Percentiles rank a stretch among this genome's conserved stretches.
phyloP scores from a whole-genome alignment of 2,888 invertebrate species.

The Ochropacha duplaris region DNA sequence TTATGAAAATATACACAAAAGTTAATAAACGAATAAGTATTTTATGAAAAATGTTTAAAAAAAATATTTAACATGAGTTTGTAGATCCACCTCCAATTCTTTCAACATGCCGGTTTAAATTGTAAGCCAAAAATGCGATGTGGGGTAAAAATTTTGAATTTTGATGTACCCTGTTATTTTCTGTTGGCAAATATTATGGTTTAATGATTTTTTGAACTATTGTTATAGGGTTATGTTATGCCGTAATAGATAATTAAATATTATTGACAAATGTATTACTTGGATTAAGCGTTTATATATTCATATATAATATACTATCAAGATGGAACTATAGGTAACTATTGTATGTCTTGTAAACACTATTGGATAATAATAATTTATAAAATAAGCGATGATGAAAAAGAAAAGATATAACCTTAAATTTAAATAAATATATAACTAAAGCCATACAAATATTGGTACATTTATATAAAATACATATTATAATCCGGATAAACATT shows the following conservation, averaged over 20 bases:
- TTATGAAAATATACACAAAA: conserved; percentile 11
- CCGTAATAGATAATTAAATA: no score
- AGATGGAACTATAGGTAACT: no score
- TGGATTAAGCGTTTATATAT: no score
- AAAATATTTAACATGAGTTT: neutral
- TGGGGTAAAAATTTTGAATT: conserved; percentile 67
- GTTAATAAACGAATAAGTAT: conserved; percentile 7
- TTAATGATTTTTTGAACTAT: no score
- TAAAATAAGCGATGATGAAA: no score
- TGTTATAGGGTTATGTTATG: no score
- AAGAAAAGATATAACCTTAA: no score
- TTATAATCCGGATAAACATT: conserved; percentile 21
- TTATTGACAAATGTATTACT: no score
- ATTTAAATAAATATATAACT: neutral
- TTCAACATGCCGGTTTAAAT: conserved; percentile 71
- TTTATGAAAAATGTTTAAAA: conserved; percentile 1
- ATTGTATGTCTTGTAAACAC: no score
- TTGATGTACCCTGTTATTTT: conserved; percentile 66
- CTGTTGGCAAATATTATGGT: conserved; percentile 60
- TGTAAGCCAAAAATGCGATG: conserved; percentile 59
- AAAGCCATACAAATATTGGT: neutral
- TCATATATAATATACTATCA: no score
- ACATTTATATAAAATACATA: neutral
- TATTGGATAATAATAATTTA: no score
- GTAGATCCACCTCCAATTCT: conserved; percentile 71